Percentiles rank a stretch among this genome's conserved stretches.
These are phyloP conservation scores for Orchesella cincta DNA, from an alignment of 1,140 invertebrate species.

Conservation along the genomic window DNA sequence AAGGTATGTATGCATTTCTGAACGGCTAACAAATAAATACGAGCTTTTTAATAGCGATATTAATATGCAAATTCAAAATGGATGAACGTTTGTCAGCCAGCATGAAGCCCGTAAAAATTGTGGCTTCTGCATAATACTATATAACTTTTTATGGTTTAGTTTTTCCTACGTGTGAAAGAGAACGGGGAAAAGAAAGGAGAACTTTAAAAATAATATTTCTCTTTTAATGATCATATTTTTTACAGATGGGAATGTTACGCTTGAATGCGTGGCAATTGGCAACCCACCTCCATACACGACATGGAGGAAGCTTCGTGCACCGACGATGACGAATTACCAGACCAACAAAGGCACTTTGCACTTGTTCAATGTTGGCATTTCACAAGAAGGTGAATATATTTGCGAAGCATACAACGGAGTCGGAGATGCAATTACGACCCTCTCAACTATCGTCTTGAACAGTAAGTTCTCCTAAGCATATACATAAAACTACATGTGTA, in stretches of 20 bases:
- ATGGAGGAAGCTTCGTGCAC: slow-evolving; percentile 62
- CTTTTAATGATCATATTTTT: slow-evolving; percentile 39
- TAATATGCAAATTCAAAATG: too few species aligned
- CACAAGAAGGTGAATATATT: slow-evolving; percentile 71
- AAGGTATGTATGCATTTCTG: slow-evolving; percentile 55
- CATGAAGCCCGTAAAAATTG: too few species aligned
- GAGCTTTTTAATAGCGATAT: too few species aligned
- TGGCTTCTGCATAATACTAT: too few species aligned
- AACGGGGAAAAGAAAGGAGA: neutral
- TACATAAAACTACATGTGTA: neutral
- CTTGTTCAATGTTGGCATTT: slow-evolving; percentile 63
- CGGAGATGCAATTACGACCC: slow-evolving; percentile 49
- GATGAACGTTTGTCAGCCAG: too few species aligned
- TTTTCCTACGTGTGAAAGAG: neutral
- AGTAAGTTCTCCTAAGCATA: slow-evolving; percentile 49
- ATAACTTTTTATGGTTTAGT: neutral
- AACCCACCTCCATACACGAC: slow-evolving; percentile 62
- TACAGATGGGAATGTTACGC: slow-evolving; percentile 63
- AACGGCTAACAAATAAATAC: too few species aligned
- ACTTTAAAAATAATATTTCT: slow-evolving; percentile 1
- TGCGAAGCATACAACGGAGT: slow-evolving; percentile 61
- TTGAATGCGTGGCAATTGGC: slow-evolving; percentile 67
- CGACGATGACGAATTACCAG: slow-evolving; percentile 46
- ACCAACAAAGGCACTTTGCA: slow-evolving; percentile 62
- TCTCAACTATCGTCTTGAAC: slow-evolving; percentile 53